Evolutionary conservation across 2,113 vertebrate species (phyloP).

Genomic region (Rhabdomys dilectus): DNA sequence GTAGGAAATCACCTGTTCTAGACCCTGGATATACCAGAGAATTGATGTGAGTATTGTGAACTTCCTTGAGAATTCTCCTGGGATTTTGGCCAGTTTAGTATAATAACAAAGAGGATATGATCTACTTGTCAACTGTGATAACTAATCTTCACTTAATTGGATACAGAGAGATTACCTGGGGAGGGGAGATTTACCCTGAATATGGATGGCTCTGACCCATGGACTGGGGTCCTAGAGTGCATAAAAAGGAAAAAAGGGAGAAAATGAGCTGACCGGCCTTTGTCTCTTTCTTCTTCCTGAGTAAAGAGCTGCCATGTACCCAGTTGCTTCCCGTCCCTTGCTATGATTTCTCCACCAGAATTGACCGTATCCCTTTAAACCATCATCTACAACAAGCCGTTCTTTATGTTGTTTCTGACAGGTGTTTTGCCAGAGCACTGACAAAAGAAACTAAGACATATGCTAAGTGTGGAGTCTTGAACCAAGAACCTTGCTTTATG

Average conservation of each 20-base stretch:
- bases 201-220: neutral
- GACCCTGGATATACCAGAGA: neutral
- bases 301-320: neutral
- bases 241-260: neutral
- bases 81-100: neutral
- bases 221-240: neutral
- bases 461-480: neutral
- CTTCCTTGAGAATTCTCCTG: neutral
- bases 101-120: neutral
- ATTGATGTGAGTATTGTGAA: neutral
- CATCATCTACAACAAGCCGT: neutral
- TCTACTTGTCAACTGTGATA: neutral
- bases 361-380: neutral
- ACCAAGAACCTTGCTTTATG: neutral
- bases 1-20: neutral
- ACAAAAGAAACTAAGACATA: neutral
- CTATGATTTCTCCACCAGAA: neutral
- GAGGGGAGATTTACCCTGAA: neutral
- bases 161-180: neutral
- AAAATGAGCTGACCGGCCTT: too few relatives aligned
- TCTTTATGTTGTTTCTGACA: neutral
- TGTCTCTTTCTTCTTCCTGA: neutral
- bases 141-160: neutral
- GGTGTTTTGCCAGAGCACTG: neutral
- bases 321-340: neutral